phyloP scores from a whole-genome alignment of 2,797 vertebrate genomes.

The Melanotaenia pygmaea region DNA sequence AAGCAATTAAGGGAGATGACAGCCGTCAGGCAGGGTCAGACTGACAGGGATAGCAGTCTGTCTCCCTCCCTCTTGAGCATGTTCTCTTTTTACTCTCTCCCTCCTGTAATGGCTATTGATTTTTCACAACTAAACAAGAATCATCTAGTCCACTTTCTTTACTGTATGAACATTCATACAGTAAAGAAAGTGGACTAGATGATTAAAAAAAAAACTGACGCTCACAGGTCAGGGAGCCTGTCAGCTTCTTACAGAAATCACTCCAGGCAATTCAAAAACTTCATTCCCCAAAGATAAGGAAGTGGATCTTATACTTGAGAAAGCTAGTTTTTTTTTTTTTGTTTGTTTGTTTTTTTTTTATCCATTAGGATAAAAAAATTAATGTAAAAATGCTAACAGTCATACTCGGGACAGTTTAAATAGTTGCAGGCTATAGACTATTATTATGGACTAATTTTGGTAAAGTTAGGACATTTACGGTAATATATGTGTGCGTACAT shows the following conservation, averaged over 20 bases:
- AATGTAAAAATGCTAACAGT: constrained; percentile 8
- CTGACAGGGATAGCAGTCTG: constrained; percentile 74
- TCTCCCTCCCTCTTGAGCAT: constrained; percentile 39
- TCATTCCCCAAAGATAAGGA: constrained; percentile 49
- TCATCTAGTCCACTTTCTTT: too few species aligned
- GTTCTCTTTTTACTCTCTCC: constrained; percentile 43
- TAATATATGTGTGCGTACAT: not conserved
- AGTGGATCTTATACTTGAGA: constrained; percentile 39
- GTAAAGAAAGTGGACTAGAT: not conserved
- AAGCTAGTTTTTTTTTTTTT: constrained; percentile 21
- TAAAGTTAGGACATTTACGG: not conserved
- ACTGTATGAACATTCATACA: too few species aligned
- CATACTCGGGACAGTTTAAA: not conserved
- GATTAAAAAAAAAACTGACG: constrained; percentile 17
- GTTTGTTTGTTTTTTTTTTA: constrained; percentile 31
- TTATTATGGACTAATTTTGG: not conserved
- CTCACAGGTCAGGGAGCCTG: constrained; percentile 49
- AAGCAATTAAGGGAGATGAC: constrained; percentile 86
- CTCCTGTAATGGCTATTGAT: constrained; percentile 79
- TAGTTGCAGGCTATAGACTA: not conserved
- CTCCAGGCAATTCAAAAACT: constrained; percentile 54
- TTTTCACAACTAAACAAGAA: constrained; percentile 79
- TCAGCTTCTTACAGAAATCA: constrained; percentile 51
- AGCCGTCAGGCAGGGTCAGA: constrained; percentile 78
- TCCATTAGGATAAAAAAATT: constrained; percentile 32